Conservation (phyloP, 2,888 invertebrate species). For the Epirrhoe alternata region DNA sequence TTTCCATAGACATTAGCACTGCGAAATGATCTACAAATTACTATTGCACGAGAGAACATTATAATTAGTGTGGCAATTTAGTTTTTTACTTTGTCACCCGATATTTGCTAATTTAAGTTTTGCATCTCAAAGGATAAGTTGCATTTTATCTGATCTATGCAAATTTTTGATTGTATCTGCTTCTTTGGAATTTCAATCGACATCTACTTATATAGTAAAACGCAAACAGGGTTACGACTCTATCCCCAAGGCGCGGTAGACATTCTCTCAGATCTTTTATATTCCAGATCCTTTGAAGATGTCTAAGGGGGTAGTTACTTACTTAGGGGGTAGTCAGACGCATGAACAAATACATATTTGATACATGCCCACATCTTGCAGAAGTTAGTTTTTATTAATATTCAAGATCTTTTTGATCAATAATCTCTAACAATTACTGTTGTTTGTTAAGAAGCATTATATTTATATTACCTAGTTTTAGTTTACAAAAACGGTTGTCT, state of each 20-base stretch:
- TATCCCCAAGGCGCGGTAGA: no score
- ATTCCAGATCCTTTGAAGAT: no score
- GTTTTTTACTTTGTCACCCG: slow-evolving; percentile 70
- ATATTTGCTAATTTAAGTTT: slow-evolving; percentile 51
- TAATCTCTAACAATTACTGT: no score
- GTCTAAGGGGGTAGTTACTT: no score
- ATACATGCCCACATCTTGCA: no score
- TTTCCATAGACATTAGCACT: slow-evolving; percentile 79
- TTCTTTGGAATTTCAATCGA: neutral
- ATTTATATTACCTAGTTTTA: no score
- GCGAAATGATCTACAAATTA: slow-evolving; percentile 79
- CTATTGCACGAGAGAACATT: slow-evolving; percentile 68
- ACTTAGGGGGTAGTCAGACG: no score
- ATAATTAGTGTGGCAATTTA: slow-evolving; percentile 69
- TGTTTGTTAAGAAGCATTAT: no score
- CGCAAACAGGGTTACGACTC: no score
- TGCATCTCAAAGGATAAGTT: slow-evolving; percentile 25
- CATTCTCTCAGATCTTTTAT: no score
- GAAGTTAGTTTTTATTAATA: neutral
- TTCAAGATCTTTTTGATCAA: neutral
- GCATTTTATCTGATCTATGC: slow-evolving; percentile 10
- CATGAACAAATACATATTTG: no score
- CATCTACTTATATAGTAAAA: neutral
- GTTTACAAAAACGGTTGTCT: no score
- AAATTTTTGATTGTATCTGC: slow-evolving; percentile 2